A percentile compares a stretch with the other conserved stretches of the same genome.
These are phyloP conservation scores for Drosophila imparisetae DNA, from an alignment of 2,888 invertebrate species.

Conservation along the genomic window DNA sequence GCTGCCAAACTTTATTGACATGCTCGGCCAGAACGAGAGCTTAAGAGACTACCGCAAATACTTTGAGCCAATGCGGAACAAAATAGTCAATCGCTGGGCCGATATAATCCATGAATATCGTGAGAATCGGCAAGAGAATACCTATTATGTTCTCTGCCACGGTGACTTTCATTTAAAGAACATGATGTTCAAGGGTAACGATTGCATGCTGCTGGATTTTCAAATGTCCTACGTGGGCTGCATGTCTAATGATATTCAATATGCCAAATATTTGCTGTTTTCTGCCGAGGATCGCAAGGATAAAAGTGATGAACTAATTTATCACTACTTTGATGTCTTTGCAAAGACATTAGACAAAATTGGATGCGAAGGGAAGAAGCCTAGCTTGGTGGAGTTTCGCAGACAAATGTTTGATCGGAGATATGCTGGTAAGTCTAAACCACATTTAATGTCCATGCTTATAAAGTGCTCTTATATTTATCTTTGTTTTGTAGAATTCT, in stretches of 20 bases:
- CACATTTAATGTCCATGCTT: constrained; percentile 4
- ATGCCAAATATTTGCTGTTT: constrained; percentile 65
- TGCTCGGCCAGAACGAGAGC: constrained; percentile 35
- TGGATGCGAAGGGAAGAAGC: constrained; percentile 58
- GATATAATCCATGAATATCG: constrained; percentile 49
- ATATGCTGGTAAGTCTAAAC: constrained; percentile 54
- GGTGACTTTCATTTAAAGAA: constrained; percentile 75
- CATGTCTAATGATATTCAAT: constrained; percentile 61
- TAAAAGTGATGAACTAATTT: constrained; percentile 56
- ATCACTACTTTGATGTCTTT: constrained; percentile 66
- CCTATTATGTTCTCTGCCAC: constrained; percentile 70
- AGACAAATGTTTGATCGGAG: constrained; percentile 51
- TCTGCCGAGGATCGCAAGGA: constrained; percentile 48
- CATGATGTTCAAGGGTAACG: constrained; percentile 70
- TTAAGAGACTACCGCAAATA: constrained; percentile 56
- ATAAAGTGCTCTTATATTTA: background rate
- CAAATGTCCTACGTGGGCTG: constrained; percentile 66
- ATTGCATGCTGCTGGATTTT: constrained; percentile 73
- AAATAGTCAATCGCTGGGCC: constrained; percentile 25
- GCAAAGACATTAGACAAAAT: constrained; percentile 54
- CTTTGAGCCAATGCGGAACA: constrained; percentile 47
- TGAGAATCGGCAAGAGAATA: constrained; percentile 38
- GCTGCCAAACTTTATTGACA: constrained; percentile 55
- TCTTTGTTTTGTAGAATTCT: constrained; percentile 26
- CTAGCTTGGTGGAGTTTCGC: constrained; percentile 53